phyloP scores from a whole-genome alignment of 1,140 invertebrate species.

The Oedothorax gibbosus region DNA sequence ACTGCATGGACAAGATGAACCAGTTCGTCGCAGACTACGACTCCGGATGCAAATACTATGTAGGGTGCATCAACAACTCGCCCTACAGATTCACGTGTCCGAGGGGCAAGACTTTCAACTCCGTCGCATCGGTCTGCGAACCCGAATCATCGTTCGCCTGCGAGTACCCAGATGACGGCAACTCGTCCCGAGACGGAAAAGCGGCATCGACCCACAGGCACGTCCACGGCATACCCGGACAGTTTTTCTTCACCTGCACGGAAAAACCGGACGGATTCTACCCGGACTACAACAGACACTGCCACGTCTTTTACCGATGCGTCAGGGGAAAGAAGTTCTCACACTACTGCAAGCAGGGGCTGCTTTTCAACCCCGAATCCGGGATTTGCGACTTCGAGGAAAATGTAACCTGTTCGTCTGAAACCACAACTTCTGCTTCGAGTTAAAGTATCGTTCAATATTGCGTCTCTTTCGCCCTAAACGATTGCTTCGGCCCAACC shows the following conservation, averaged over 20 bases:
- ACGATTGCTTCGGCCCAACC: too few relatives aligned
- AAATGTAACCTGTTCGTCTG: slow-evolving; percentile 61
- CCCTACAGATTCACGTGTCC: slow-evolving; percentile 53
- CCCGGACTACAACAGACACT: slow-evolving; percentile 59
- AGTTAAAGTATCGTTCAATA: too few relatives aligned
- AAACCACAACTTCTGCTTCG: not conserved
- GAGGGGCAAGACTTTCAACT: slow-evolving; percentile 45
- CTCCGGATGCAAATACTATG: slow-evolving; percentile 41
- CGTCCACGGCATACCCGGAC: slow-evolving; percentile 51
- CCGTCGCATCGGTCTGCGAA: slow-evolving; percentile 9
- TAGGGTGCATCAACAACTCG: slow-evolving; percentile 50
- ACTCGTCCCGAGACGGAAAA: not conserved
- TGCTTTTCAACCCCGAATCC: slow-evolving; percentile 58
- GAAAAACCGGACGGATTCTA: slow-evolving; percentile 60
- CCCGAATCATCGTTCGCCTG: not conserved
- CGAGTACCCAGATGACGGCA: not conserved
- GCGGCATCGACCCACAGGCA: slow-evolving; percentile 22
- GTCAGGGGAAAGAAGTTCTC: slow-evolving; percentile 56
- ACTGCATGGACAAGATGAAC: slow-evolving; percentile 33
- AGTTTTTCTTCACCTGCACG: slow-evolving; percentile 43
- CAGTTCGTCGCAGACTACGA: slow-evolving; percentile 49
- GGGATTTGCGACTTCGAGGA: slow-evolving; percentile 62
- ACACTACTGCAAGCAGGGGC: slow-evolving; percentile 58
- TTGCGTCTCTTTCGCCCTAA: too few relatives aligned
- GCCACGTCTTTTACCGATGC: slow-evolving; percentile 62